Evolutionary conservation across 2,113 vertebrate species (phyloP).

Genomic region (Lagopus leucura): DNA sequence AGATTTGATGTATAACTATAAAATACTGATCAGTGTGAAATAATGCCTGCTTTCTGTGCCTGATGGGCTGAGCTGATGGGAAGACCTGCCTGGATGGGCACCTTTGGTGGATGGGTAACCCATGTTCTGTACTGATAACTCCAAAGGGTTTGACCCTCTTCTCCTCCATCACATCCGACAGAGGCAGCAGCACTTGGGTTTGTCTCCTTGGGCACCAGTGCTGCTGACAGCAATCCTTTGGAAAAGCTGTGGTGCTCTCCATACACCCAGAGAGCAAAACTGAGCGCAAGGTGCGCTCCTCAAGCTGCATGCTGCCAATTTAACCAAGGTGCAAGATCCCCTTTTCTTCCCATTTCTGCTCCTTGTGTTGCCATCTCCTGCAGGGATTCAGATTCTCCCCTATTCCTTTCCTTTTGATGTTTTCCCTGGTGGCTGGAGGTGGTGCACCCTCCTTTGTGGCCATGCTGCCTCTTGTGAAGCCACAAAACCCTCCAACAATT

Average conservation of each 20-base stretch:
- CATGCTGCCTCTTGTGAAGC: too few relatives aligned
- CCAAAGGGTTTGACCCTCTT: not conserved
- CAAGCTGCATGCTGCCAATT: not conserved
- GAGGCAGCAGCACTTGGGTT: not conserved
- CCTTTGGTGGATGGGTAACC: not conserved
- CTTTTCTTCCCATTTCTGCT: not conserved
- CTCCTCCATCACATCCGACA: not conserved
- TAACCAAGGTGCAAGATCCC: not conserved
- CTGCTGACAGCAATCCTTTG: too few relatives aligned
- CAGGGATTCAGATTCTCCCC: not conserved
- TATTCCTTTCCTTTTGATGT: not conserved
- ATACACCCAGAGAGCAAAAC: not conserved
- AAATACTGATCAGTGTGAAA: constrained; percentile 15
- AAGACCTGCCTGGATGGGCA: not conserved
- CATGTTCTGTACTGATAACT: not conserved
- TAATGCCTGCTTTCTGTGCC: not conserved
- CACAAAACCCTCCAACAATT: not conserved
- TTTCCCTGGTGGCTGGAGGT: not conserved
- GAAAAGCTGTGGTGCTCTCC: too few relatives aligned
- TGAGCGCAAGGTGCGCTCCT: not conserved
- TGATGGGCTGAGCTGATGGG: not conserved
- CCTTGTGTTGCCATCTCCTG: not conserved
- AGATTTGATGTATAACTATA: not conserved
- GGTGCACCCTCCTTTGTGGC: not conserved
- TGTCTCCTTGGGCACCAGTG: not conserved